Percentiles rank a stretch among this genome's conserved stretches.
Conservation (phyloP, 2,113 vertebrate species). For the Beaufortia kweichowensis region DNA sequence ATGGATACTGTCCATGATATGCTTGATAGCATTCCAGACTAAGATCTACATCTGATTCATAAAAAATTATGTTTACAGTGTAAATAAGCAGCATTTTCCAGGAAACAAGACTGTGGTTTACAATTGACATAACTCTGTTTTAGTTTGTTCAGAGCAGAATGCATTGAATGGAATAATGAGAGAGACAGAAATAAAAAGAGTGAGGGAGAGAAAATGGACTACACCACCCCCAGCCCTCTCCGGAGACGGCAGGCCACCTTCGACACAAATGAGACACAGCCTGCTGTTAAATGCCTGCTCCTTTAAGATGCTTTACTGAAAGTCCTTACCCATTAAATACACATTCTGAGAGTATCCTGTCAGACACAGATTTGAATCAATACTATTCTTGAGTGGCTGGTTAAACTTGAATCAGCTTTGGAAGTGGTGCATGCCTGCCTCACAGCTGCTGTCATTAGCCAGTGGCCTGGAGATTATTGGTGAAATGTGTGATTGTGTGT, state of each 20-base stretch:
- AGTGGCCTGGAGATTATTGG: constrained; percentile 75
- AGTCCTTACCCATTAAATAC: constrained; percentile 79
- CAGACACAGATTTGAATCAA: constrained; percentile 83
- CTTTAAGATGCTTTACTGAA: constrained; percentile 62
- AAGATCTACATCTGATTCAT: too few species aligned
- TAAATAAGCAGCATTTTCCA: too few species aligned
- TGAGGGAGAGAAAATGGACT: constrained; percentile 16
- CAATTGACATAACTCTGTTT: background rate
- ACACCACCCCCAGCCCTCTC: constrained; percentile 30
- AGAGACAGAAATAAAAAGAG: constrained; percentile 34
- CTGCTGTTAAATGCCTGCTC: constrained; percentile 48
- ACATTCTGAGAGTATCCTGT: constrained; percentile 79
- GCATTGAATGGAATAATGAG: constrained; percentile 15
- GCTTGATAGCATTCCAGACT: too few species aligned
- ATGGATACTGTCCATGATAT: background rate
- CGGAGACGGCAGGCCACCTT: constrained; percentile 48
- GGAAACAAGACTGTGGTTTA: too few species aligned
- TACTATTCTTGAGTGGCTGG: constrained; percentile 78
- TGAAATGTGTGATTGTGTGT: constrained; percentile 66
- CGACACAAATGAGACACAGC: constrained; percentile 64
- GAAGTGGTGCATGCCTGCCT: constrained; percentile 78
- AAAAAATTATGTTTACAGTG: too few species aligned
- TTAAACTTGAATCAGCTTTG: constrained; percentile 82
- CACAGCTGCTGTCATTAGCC: constrained; percentile 80
- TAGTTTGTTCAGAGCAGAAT: constrained; percentile 37